Percentiles rank a stretch among this genome's conserved stretches.
phyloP scores from a whole-genome alignment of 2,888 invertebrate genomes.

The Lasioglossum pauxillum region DNA sequence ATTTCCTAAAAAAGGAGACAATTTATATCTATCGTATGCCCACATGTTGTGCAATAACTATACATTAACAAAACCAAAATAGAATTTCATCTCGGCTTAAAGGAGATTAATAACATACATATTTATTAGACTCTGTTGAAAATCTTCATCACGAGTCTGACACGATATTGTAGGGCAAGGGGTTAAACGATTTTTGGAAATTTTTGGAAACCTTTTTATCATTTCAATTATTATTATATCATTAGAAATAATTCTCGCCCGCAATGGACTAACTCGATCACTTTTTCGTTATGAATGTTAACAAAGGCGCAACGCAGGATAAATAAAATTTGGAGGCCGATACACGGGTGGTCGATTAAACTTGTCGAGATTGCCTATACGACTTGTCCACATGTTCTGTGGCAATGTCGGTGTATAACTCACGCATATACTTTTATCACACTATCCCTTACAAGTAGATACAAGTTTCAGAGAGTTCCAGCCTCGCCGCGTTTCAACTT shows the following conservation, averaged over 20 bases:
- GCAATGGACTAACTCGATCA: not conserved
- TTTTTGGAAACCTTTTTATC: no score
- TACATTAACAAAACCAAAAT: no score
- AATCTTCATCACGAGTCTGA: no score
- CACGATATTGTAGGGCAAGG: no score
- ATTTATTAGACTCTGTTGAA: no score
- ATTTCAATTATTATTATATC: no score
- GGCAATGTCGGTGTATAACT: slow-evolving; percentile 17
- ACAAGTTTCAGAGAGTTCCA: slow-evolving; percentile 56
- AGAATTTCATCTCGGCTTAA: no score
- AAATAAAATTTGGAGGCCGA: not conserved
- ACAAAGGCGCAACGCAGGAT: not conserved
- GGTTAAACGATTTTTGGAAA: no score
- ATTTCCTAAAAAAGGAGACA: no score
- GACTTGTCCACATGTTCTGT: slow-evolving; percentile 24
- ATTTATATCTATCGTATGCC: no score
- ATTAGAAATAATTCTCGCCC: not conserved
- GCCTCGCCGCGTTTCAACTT: slow-evolving; percentile 52
- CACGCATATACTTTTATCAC: slow-evolving; percentile 37
- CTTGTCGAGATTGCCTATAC: slow-evolving; percentile 10
- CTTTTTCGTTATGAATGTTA: not conserved
- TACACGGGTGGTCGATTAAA: not conserved
- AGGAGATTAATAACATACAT: no score
- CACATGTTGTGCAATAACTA: no score
- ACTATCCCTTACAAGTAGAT: slow-evolving; percentile 41